Conservation (phyloP, 1,140 invertebrate genomes). For the Patella vulgata region DNA sequence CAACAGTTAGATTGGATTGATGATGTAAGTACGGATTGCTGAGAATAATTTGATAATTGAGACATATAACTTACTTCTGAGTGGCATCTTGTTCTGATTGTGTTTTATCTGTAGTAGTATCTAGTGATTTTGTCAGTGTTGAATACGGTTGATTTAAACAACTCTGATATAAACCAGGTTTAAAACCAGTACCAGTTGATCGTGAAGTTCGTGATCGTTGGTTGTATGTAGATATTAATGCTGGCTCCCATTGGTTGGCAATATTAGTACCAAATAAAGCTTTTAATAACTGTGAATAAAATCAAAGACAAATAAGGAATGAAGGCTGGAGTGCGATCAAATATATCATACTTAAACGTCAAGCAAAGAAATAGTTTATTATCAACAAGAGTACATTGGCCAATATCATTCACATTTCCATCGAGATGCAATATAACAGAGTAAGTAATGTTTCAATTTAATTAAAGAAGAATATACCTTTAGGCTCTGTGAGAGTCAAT, state of each 20-base stretch:
- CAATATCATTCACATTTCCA: too few species aligned
- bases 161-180: conserved; percentile 66
- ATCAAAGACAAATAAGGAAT: not conserved
- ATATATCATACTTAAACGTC: not conserved
- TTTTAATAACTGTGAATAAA: conserved; percentile 75
- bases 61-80: conserved; percentile 39
- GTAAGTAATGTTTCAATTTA: too few species aligned
- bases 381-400: too few species aligned
- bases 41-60: too few species aligned
- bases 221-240: conserved; percentile 29
- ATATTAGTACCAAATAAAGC: conserved; percentile 85
- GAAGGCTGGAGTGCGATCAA: not conserved
- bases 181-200: conserved; percentile 33
- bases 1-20: too few species aligned
- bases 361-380: too few species aligned
- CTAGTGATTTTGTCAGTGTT: conserved; percentile 65
- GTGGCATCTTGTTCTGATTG: conserved; percentile 55
- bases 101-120: conserved; percentile 38
- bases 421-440: too few species aligned
- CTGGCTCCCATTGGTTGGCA: conserved; percentile 72
- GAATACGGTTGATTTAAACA: conserved; percentile 67
- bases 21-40: too few species aligned
- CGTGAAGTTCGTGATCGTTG: conserved; percentile 53
- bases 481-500: too few species aligned
- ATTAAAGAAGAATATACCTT: too few species aligned